Conservation (phyloP, 2,797 vertebrate genomes). For the Cyprinella venusta region DNA sequence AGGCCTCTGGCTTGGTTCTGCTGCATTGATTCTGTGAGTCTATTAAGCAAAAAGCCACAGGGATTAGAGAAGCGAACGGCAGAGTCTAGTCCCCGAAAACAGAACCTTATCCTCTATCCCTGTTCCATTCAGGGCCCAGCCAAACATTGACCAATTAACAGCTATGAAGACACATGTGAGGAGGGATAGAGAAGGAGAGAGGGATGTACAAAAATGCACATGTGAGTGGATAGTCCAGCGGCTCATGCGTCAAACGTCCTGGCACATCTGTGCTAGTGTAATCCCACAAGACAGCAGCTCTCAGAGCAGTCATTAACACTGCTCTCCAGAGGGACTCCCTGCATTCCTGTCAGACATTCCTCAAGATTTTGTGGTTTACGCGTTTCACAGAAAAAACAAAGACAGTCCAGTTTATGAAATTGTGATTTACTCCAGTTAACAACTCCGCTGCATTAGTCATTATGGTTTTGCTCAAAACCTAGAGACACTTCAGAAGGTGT, state of each 20-base stretch:
- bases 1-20: constrained; percentile 52
- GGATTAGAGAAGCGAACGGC: constrained; percentile 39
- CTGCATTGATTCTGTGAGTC: constrained; percentile 26
- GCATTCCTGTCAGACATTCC: constrained; percentile 37
- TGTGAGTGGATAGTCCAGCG: not conserved
- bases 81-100: constrained; percentile 8
- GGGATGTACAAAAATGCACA: not conserved
- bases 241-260: not conserved
- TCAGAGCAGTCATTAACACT: constrained; percentile 63
- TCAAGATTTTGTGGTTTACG: constrained; percentile 19
- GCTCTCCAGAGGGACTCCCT: constrained; percentile 63
- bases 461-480: constrained; percentile 32
- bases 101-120: constrained; percentile 25
- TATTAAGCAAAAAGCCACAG: constrained; percentile 32
- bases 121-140: constrained; percentile 15
- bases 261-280: constrained; percentile 49
- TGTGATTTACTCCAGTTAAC: constrained; percentile 44
- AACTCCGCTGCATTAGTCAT: constrained; percentile 56
- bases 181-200: not conserved
- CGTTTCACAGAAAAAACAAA: not conserved
- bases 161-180: not conserved
- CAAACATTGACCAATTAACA: constrained; percentile 34
- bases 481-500: constrained; percentile 21
- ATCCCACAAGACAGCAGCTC: constrained; percentile 47
- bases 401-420: constrained; percentile 30